Evolutionary conservation across 2,113 vertebrate genomes (phyloP), one percentile per base, ranked within the genome.

Genomic region (Passer montanus): DNA sequence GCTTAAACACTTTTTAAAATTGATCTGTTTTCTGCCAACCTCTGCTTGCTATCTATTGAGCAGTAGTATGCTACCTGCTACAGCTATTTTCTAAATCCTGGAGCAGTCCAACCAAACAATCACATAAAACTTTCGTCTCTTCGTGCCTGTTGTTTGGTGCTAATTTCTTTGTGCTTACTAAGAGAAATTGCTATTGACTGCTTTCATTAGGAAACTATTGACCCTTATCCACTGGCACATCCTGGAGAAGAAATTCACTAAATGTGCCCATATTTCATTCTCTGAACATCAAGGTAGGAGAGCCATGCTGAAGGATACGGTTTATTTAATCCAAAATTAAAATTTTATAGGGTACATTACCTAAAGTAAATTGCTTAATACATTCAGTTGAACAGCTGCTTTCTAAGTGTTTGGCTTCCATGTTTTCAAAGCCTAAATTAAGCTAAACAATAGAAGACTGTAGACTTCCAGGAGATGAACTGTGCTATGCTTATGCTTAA

Each of bases 121-220:
- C 79, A 46, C 80, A 82, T 78, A 93, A 96, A 97, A 95, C 92
- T 95, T 94, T 80, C 3, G 11, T 70, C 46, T 87, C 55, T 79
- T 76, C 23, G 43, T 70, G 89, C 86, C 91, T 96, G 93, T 95
- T 97, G 96, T 97, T 98, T 96, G 95, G 97, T 84, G 86, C 95
- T 98, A 97, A 98, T 98, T 98, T 98, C 96, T 96, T 97, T 91
- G 95, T 96, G 97, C 96, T 98, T 97, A 96, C 96, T 95, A 97
- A 97, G 97, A 98, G 95, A 98, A 98, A 99, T 98, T 98, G 97
- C 98, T 98, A 98, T 98, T 98, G 98, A 99, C 98, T 98, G 94
- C 96, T 96, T 98, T 98, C 97, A 98, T 98, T 98, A 98, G 97
- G 94, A 97, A 98, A 96, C 97, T 95, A 98, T 94, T 98, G 98